These are phyloP conservation scores for Medauroidea extradentata DNA, from an alignment of 1,140 invertebrate species.

Conservation along the genomic window DNA sequence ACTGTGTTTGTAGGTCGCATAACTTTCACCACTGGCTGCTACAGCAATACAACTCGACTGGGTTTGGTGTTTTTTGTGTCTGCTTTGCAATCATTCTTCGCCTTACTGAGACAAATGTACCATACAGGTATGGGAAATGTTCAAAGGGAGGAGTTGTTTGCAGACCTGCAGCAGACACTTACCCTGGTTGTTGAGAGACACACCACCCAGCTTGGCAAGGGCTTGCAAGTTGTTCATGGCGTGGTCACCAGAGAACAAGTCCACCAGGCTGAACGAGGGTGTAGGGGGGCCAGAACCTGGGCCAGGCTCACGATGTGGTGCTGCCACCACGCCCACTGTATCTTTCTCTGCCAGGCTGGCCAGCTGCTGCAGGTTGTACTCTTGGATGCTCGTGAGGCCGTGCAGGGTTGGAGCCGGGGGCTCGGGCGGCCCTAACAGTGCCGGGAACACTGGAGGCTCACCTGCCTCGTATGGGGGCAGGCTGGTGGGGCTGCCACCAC, in stretches of 20 bases:
- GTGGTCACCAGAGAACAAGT: constrained; percentile 71
- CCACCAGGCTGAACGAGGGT: constrained; percentile 60
- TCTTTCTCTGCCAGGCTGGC: constrained; percentile 54
- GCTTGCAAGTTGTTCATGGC: constrained; percentile 83
- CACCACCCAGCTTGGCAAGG: constrained; percentile 73
- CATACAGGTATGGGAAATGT: too few species aligned
- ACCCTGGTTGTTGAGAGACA: constrained; percentile 59
- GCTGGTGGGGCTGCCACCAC: neutral
- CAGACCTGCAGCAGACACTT: constrained; percentile 35
- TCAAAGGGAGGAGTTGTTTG: too few species aligned
- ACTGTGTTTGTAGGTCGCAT: too few species aligned
- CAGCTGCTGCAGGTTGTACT: constrained; percentile 77
- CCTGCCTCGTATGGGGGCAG: neutral
- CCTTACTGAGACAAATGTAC: too few species aligned
- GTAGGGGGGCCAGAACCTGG: constrained; percentile 57
- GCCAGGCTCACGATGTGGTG: constrained; percentile 22
- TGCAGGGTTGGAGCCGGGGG: constrained; percentile 28
- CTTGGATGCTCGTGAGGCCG: constrained; percentile 66
- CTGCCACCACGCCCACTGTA: constrained; percentile 14
- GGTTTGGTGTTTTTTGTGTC: too few species aligned
- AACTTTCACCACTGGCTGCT: too few species aligned
- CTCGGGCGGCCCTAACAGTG: constrained; percentile 7
- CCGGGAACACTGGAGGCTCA: constrained; percentile 4
- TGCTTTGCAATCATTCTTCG: too few species aligned
- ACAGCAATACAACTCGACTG: too few species aligned